Conservation (phyloP, 1,140 invertebrate genomes). For the Nephila pilipes region DNA sequence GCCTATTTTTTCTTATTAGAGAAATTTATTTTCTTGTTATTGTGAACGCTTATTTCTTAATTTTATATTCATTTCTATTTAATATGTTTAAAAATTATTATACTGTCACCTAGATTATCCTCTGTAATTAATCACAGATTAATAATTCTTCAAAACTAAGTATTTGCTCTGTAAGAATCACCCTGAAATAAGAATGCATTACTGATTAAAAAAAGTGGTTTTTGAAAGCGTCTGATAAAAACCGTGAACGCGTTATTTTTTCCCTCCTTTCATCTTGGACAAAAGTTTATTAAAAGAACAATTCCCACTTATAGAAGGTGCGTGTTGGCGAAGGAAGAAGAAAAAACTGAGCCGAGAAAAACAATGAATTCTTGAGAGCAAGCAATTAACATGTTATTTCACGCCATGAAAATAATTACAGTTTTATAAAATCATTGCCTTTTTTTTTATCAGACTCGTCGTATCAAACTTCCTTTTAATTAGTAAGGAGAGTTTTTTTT, state of each 20-base stretch:
- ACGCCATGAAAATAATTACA: constrained; percentile 3
- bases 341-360: not conserved
- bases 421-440: not conserved
- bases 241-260: not conserved
- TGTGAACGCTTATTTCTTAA: no score
- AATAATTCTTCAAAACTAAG: no score
- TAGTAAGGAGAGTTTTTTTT: not conserved
- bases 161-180: no score
- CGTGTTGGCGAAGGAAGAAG: not conserved
- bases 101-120: no score
- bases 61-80: no score
- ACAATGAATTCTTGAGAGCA: not conserved
- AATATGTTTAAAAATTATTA: no score
- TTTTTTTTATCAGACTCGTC: not conserved
- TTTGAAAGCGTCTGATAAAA: not conserved
- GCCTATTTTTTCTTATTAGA: no score
- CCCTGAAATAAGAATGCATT: no score
- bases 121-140: no score
- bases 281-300: constrained; percentile 6
- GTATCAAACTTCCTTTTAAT: not conserved
- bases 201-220: no score
- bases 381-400: not conserved
- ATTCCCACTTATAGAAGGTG: not conserved
- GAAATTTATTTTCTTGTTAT: no score
- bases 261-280: not conserved